Base-by-base conservation (phyloP, 2,888 invertebrate species). In the Lasioglossum figueresi region DNA sequence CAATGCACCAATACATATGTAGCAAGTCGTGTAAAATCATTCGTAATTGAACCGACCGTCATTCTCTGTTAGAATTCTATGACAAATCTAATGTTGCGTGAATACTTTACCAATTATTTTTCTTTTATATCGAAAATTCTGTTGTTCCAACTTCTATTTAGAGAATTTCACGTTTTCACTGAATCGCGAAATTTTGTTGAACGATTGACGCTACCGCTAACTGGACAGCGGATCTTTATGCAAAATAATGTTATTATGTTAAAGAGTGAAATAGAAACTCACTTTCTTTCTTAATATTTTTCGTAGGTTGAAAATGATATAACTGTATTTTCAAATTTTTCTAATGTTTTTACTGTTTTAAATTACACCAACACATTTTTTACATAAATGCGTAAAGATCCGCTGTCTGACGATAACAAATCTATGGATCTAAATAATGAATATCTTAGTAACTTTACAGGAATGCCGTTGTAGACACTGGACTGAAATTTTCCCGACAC, bases 401-500 rank as follows among this genome's bases (percentile, higher is more conserved):
- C 43, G 43, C 12, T 43, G 43, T 43, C 10, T 43, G 10, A 12
- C 12, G 8, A 16, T 19, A 66, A 34, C 19, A 34, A 31, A 66
- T 34, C 6, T 52, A 23, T 23, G 19, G 16, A 34, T 66, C 31
- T 77, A 31, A 73, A 63, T 48, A 72, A 66, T 40, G 19, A 31
- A 52, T 45, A 56, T 23, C 23, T 48, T 8, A 66, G 48, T 70
- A 70, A 45, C 12, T 75, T 70, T 82, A 71, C 56, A 76, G n/a
- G 31, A 34, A 48, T 37, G 56, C 12, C 14, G 74, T 59, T 45
- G 8, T 76, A 77, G n/a, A 31, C 16, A 48, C 59, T 78, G 27
- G 78, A 74, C 31, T 37, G 6, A 1, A 31, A 34, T 27, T 73
- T n/a, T 82, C 56, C n/a, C 48, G 52, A 45, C 34, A 73, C 14